Percentiles rank a stretch among this genome's conserved stretches.
These are phyloP conservation scores for Pseudochirops cupreus DNA, from an alignment of 2,797 vertebrate genomes.

Conservation along the genomic window DNA sequence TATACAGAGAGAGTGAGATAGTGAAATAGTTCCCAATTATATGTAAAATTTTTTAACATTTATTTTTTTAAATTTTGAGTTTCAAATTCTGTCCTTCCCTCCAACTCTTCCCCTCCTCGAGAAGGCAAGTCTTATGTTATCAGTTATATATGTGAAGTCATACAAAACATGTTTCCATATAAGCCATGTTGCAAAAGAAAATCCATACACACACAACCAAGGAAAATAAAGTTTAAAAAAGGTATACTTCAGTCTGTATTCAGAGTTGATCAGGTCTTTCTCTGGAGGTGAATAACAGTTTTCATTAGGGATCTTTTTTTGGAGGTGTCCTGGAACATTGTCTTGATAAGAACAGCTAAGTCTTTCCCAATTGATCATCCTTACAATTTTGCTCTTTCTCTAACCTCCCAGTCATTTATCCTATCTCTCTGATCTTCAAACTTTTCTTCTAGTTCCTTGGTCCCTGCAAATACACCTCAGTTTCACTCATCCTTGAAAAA, in stretches of 20 bases:
- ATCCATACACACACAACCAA: not conserved
- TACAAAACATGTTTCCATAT: not conserved
- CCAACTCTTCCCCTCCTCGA: not conserved
- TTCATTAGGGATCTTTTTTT: not conserved
- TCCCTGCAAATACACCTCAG: not conserved
- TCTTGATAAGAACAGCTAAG: conserved; percentile 7
- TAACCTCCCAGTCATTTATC: not conserved
- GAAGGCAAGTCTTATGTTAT: not conserved
- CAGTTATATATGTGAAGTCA: not conserved
- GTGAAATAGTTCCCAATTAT: not conserved
- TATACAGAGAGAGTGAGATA: too few relatives aligned
- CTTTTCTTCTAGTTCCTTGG: not conserved
- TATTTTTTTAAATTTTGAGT: not conserved
- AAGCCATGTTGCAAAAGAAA: not conserved
- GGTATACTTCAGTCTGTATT: not conserved
- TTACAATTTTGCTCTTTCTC: not conserved
- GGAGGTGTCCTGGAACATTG: not conserved
- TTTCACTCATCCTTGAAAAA: not conserved
- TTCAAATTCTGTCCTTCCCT: not conserved
- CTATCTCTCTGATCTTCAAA: not conserved
- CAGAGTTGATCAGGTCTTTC: not conserved
- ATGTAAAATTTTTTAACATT: too few relatives aligned
- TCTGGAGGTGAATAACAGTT: not conserved
- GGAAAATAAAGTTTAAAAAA: not conserved
- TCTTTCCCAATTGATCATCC: not conserved